phyloP scores from a whole-genome alignment of 92 coral and sea anemone species.

The Umimayanthus kanabou region DNA sequence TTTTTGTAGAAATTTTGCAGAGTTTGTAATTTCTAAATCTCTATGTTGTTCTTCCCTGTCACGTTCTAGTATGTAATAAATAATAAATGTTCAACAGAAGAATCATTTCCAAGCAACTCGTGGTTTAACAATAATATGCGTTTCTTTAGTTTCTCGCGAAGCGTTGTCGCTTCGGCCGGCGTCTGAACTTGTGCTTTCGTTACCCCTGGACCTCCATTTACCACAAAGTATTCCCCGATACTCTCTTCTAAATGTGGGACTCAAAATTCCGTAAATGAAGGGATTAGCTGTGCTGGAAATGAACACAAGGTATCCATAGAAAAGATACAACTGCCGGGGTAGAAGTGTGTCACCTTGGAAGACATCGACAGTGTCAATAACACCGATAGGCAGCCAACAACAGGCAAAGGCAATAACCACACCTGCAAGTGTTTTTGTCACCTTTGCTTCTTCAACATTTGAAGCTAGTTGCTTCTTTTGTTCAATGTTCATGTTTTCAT shows the following conservation, averaged over 20 bases:
- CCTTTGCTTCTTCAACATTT: slow-evolving; percentile 41
- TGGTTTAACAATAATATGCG: not conserved
- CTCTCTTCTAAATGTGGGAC: slow-evolving; percentile 43
- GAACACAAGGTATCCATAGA: slow-evolving; percentile 26
- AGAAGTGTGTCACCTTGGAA: slow-evolving; percentile 25
- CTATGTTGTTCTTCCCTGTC: not conserved
- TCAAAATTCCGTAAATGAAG: slow-evolving; percentile 35
- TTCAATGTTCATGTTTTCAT: slow-evolving; percentile 4
- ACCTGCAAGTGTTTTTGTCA: slow-evolving; percentile 39
- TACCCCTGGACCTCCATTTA: slow-evolving; percentile 13
- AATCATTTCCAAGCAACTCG: slow-evolving; percentile 11
- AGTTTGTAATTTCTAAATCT: no score
- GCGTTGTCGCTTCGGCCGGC: slow-evolving; percentile 18
- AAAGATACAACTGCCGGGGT: slow-evolving; percentile 31
- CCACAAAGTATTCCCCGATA: slow-evolving; percentile 29
- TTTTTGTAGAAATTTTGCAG: no score
- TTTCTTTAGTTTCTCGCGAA: slow-evolving; percentile 18
- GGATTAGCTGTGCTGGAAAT: slow-evolving; percentile 34
- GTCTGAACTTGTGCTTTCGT: slow-evolving; percentile 23
- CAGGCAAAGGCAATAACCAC: slow-evolving; percentile 35
- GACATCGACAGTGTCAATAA: slow-evolving; percentile 30
- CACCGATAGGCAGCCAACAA: slow-evolving; percentile 33
- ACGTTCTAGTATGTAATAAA: no score
- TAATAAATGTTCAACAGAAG: no score
- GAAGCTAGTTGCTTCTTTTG: slow-evolving; percentile 29